Evolutionary conservation across 1,140 invertebrate species (phyloP).

Genomic region (Mesaphorura yosii): DNA sequence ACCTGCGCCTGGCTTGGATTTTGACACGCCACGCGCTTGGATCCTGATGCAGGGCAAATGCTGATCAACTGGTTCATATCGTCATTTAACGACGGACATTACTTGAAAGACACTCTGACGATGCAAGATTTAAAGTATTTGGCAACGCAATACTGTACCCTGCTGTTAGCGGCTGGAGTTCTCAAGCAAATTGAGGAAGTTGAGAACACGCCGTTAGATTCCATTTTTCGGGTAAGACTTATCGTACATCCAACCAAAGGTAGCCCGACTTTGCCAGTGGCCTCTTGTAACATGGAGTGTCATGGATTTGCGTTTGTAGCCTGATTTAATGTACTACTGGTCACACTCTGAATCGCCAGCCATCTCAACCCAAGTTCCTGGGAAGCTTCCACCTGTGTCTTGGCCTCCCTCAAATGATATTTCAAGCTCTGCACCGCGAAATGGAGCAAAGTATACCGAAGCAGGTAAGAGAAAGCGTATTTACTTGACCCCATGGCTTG

Average conservation of each 20-base stretch:
- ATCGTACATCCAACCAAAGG: neutral
- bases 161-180: slow-evolving; percentile 76
- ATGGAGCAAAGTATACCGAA: slow-evolving; percentile 41
- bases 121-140: slow-evolving; percentile 61
- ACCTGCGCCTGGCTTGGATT: too few species aligned
- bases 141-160: slow-evolving; percentile 68
- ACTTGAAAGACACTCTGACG: slow-evolving; percentile 48
- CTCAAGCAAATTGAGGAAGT: slow-evolving; percentile 63
- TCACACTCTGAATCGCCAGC: slow-evolving; percentile 57
- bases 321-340: slow-evolving; percentile 80
- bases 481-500: neutral
- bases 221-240: slow-evolving; percentile 64
- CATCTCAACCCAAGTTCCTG: slow-evolving; percentile 56
- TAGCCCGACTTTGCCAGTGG: neutral
- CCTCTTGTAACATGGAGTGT: neutral
- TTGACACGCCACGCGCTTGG: too few species aligned
- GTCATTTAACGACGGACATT: slow-evolving; percentile 57
- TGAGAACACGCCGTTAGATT: slow-evolving; percentile 46
- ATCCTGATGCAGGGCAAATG: slow-evolving; percentile 66
- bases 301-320: slow-evolving; percentile 45
- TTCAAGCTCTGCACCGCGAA: slow-evolving; percentile 27
- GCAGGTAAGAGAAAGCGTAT: slow-evolving; percentile 34
- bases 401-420: slow-evolving; percentile 40
- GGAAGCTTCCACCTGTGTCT: slow-evolving; percentile 45
- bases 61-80: slow-evolving; percentile 76